Conservation (phyloP, 2,113 vertebrate species). For the Cyphomyrus discorhynchus region DNA sequence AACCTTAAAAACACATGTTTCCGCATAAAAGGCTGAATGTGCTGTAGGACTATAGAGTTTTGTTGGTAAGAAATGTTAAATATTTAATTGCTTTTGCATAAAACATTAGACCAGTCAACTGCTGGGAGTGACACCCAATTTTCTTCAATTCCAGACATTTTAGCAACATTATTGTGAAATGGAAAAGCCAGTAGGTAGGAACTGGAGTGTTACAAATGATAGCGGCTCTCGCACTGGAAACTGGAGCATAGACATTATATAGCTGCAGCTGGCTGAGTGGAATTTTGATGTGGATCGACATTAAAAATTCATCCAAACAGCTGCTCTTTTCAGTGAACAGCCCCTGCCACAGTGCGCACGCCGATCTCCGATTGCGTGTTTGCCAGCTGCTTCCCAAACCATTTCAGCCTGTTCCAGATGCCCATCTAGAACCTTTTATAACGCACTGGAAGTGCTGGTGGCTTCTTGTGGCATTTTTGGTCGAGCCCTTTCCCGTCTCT, state of each 20-base stretch:
- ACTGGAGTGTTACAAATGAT: constrained; percentile 14
- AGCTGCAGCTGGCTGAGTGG: constrained; percentile 39
- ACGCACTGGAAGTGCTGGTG: not conserved
- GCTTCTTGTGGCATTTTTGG: not conserved
- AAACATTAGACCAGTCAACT: constrained; percentile 1
- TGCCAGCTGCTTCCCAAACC: not conserved
- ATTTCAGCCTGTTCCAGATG: not conserved
- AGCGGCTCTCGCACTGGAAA: constrained; percentile 42
- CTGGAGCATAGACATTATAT: constrained; percentile 34
- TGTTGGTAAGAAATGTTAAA: not conserved
- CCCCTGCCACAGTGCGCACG: constrained; percentile 1
- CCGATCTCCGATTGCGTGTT: not conserved
- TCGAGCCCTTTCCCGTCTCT: not conserved
- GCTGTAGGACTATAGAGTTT: not conserved
- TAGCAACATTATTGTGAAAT: not conserved
- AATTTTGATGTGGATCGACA: constrained; percentile 41
- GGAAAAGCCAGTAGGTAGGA: not conserved
- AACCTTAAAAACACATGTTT: not conserved
- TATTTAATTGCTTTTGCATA: not conserved
- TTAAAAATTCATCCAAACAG: constrained; percentile 65
- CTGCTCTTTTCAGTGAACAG: constrained; percentile 49
- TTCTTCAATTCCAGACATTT: constrained; percentile 10
- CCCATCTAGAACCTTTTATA: not conserved
- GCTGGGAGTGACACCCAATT: constrained; percentile 3
- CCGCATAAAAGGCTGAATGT: not conserved